Evolutionary conservation across 2,888 invertebrate species (phyloP).

Genomic region (Allolobophora icterica): DNA sequence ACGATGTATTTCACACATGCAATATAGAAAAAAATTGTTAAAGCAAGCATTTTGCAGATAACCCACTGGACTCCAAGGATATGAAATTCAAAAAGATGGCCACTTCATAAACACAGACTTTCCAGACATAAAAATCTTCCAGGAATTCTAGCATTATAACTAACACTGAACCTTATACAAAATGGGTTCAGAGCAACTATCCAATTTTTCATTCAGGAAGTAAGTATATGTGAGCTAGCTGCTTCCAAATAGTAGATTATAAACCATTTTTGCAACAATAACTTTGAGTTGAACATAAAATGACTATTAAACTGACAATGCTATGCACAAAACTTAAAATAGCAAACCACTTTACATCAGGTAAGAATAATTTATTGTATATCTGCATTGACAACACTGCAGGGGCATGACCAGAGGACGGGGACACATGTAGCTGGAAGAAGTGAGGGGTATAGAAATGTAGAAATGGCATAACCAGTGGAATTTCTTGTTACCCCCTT

Average conservation of each 20-base stretch:
- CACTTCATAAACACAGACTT: no score
- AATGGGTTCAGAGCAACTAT: no score
- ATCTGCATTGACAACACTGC: neutral
- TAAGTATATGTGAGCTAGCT: neutral
- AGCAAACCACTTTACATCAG: neutral
- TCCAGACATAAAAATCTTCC: no score
- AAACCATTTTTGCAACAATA: neutral
- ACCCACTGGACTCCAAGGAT: neutral
- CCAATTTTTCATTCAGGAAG: no score
- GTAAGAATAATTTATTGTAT: neutral
- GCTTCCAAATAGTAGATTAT: neutral
- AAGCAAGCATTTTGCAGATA: neutral
- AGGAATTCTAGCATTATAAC: no score
- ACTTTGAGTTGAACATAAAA: neutral
- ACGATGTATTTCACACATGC: neutral
- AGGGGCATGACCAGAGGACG: neutral
- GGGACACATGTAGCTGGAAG: neutral
- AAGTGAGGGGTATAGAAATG: neutral
- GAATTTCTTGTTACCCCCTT: no score
- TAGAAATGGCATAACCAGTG: no score
- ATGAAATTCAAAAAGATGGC: no score
- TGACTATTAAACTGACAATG: neutral
- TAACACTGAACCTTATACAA: no score
- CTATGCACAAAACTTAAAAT: neutral
- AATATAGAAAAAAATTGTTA: neutral